These are phyloP conservation scores for Tipula vernalis DNA, from an alignment of 2,888 invertebrate genomes.

Conservation along the genomic window DNA sequence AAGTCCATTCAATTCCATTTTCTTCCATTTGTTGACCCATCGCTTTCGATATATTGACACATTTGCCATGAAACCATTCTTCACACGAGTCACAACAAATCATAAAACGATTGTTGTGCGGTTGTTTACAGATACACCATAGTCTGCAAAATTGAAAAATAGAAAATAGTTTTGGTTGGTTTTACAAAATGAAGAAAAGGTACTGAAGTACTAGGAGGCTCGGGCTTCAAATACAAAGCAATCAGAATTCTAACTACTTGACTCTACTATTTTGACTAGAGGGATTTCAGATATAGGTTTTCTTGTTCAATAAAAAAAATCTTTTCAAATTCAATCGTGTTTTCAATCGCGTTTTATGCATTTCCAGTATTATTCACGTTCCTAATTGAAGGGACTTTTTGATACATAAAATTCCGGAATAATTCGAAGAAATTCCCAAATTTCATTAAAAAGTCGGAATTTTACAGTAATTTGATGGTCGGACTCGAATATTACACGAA, in stretches of 20 bases:
- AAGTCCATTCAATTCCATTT: constrained; percentile 77
- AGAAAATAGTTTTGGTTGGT: neutral
- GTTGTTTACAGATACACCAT: constrained; percentile 92
- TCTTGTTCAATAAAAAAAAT: neutral
- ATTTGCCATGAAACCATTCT: constrained; percentile 97
- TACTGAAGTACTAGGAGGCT: neutral
- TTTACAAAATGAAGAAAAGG: constrained; percentile 6
- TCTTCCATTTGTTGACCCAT: constrained; percentile 89
- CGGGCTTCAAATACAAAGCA: neutral
- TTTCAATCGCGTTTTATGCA: neutral
- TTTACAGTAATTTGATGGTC: too few relatives aligned
- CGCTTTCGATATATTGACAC: constrained; percentile 83
- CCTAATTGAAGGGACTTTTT: neutral
- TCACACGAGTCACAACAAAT: constrained; percentile 93
- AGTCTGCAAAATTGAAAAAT: constrained; percentile 38
- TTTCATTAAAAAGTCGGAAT: too few relatives aligned
- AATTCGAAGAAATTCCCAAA: too few relatives aligned
- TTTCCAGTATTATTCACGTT: neutral
- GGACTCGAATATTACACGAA: too few relatives aligned
- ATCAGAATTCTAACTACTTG: neutral
- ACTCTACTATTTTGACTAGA: neutral
- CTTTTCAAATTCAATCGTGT: neutral
- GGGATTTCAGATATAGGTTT: neutral
- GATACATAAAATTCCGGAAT: neutral
- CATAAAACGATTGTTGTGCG: constrained; percentile 94